A percentile compares a stretch with the other conserved stretches of the same genome.
phyloP scores from a whole-genome alignment of 2,113 vertebrate species.

The Geothlypis trichas region DNA sequence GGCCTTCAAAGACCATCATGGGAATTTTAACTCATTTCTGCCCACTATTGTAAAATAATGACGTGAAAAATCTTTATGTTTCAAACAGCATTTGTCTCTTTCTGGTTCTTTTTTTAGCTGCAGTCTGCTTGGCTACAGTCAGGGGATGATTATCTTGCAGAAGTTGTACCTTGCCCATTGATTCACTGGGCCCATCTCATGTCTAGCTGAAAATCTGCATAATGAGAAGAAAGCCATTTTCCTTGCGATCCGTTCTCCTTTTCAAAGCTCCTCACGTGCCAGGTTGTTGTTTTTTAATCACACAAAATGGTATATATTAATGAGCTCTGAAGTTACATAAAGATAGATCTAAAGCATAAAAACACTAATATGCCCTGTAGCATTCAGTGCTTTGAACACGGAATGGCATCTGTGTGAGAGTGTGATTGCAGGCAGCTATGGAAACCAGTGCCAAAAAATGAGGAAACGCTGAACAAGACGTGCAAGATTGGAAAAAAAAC shows the following conservation, averaged over 20 bases:
- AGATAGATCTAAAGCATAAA: constrained; percentile 49
- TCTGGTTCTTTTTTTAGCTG: not conserved
- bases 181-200: not conserved
- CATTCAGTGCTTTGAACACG: constrained; percentile 45
- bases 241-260: constrained; percentile 19
- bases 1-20: not conserved
- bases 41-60: not conserved
- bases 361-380: constrained; percentile 45
- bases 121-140: not conserved
- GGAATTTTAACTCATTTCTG: not conserved
- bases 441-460: constrained; percentile 48
- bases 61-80: not conserved
- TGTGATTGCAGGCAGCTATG: constrained; percentile 31
- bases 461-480: constrained; percentile 19
- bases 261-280: constrained; percentile 21
- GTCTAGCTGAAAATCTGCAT: not conserved
- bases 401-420: constrained; percentile 45
- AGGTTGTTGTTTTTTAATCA: constrained; percentile 48
- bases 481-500: not conserved
- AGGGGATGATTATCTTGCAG: not conserved
- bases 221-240: constrained; percentile 28
- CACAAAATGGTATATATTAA: constrained; percentile 64
- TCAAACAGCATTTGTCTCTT: not conserved
- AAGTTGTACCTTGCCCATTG: not conserved
- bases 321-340: constrained; percentile 58